phyloP scores from a whole-genome alignment of 2,113 vertebrate species.

The Glaucomys volans region DNA sequence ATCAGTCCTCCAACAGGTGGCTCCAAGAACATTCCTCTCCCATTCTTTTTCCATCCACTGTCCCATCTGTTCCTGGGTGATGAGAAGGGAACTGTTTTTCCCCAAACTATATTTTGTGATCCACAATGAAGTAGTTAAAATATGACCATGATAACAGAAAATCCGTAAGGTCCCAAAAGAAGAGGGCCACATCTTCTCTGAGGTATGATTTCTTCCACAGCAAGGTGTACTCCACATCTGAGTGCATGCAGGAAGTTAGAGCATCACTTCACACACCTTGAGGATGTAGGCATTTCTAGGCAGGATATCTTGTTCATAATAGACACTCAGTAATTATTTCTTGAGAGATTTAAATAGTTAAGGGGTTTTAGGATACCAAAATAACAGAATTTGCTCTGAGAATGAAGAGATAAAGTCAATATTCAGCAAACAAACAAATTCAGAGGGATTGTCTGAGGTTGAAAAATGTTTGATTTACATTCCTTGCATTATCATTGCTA shows the following conservation, averaged over 20 bases:
- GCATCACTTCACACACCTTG: not conserved
- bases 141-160: no score
- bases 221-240: not conserved
- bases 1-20: rapidly evolving
- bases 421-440: constrained; percentile 18
- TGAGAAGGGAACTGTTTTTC: not conserved
- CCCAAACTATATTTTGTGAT: not conserved
- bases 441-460: not conserved
- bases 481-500: not conserved
- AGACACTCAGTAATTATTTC: not conserved
- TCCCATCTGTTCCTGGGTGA: not conserved
- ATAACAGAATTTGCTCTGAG: not conserved
- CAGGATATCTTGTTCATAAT: not conserved
- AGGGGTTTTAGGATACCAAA: not conserved
- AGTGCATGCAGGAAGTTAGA: not conserved
- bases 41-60: not conserved
- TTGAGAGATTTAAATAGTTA: constrained; percentile 8
- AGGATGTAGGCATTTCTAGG: not conserved
- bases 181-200: not conserved
- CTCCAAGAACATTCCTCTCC: rapidly evolving
- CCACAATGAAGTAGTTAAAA: not conserved
- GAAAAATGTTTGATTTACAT: not conserved
- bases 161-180: not conserved
- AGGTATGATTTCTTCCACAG: not conserved
- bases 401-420: not conserved